These are phyloP conservation scores for Corydoras sp. DNA, from an alignment of 2,113 vertebrate species.

Conservation along the genomic window DNA sequence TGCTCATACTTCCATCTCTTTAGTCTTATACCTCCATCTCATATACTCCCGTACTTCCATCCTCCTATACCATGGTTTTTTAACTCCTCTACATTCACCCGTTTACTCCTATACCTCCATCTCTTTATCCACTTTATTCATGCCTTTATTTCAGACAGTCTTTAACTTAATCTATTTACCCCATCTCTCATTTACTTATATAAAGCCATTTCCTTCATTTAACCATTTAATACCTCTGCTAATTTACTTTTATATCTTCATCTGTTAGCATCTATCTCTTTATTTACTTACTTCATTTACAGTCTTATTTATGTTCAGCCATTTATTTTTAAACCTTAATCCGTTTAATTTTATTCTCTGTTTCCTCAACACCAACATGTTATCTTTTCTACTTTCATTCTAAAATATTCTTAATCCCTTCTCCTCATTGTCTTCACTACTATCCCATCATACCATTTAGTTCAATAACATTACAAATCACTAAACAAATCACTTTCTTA, in stretches of 20 bases:
- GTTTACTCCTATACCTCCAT: no score
- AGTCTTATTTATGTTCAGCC: neutral
- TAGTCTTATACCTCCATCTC: no score
- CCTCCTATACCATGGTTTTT: no score
- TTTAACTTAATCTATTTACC: neutral
- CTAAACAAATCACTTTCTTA: neutral
- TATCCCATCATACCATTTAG: constrained; percentile 1
- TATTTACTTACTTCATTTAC: neutral
- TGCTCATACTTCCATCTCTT: no score
- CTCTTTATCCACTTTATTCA: neutral
- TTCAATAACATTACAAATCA: neutral
- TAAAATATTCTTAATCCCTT: neutral
- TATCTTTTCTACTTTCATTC: neutral
- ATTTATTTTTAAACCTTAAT: neutral
- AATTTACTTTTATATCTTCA: neutral
- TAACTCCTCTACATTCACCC: no score
- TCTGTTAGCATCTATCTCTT: neutral
- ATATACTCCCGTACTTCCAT: no score
- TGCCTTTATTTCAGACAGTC: neutral
- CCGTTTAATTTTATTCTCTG: neutral
- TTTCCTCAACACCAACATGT: no score
- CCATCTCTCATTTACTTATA: neutral
- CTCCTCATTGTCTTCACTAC: neutral
- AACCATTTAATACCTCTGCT: neutral
- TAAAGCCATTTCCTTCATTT: neutral